phyloP scores from a whole-genome alignment of 2,888 invertebrate genomes.

The Conchocele bisecta region DNA sequence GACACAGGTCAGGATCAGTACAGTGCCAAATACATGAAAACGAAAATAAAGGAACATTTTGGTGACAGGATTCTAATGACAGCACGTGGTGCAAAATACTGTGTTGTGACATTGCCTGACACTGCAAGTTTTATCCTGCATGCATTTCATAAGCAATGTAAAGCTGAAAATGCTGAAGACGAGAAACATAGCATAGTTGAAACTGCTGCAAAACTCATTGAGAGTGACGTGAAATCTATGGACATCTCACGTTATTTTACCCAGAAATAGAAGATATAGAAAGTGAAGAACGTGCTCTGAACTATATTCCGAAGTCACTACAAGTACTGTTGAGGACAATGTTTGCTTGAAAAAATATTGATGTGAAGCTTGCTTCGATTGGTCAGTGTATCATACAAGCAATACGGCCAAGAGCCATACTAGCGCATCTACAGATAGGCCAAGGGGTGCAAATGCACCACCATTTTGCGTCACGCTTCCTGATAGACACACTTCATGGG shows the following conservation, averaged over 20 bases:
- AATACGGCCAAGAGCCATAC: neutral
- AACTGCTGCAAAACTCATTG: conserved; percentile 11
- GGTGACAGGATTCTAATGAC: neutral
- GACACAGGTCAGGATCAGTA: too few species aligned
- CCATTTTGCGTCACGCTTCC: neutral
- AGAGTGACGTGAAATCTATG: neutral
- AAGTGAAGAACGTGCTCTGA: neutral
- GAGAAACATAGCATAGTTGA: neutral
- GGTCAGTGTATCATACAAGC: neutral
- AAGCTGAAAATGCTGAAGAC: neutral
- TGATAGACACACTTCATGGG: neutral
- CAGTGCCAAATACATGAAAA: neutral
- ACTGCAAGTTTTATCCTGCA: neutral
- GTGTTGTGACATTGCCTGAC: neutral
- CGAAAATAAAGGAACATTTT: neutral
- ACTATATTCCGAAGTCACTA: neutral
- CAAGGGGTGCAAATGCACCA: neutral
- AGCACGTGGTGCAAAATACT: neutral
- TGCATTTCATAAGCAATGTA: neutral
- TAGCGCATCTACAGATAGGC: neutral
- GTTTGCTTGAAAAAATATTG: neutral
- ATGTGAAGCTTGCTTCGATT: neutral
- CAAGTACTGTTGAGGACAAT: neutral
- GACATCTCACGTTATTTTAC: neutral
- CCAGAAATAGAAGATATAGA: neutral